Base-by-base conservation (phyloP, 2,888 invertebrate genomes). In the Pocota personata region DNA sequence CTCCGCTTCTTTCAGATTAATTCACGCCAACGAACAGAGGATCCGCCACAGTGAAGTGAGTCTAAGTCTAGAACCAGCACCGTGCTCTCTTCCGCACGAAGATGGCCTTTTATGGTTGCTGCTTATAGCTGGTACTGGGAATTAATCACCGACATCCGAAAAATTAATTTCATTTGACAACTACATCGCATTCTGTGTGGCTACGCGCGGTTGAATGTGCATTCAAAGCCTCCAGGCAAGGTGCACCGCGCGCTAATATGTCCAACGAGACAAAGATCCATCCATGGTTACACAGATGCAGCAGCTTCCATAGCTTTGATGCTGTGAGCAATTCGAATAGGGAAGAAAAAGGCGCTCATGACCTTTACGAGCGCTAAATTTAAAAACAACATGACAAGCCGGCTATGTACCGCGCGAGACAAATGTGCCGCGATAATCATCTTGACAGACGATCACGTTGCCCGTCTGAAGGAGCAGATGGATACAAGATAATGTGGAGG, bases 121-220 rank as follows among this genome's bases (percentile, higher is more conserved):
- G 6, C 32, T 19, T 5, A 30, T 24, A 2, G 19, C 50, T 64
- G 43, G 50, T 58, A 76, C 58, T 76, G 80, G 86, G 72, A 86
- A 86, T 86, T 86, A 86, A 86, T 86, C 86, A 86, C 86, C 86
- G 62, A 86, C 82, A 86, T 77, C 86, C 76, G 77, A 86, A 86
- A 86, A 86, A 86, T 86, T 86, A 86, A 86, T 86, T 86, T 86
- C 82, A 82, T 86, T 86, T 86, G 86, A 86, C 86, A 86, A 86
- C 86, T 86, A 86, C 86, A 86, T 86, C 82, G 86, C 75, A 32
- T 86, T 86, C 69, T 69, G 80, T 75, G 75, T 57, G 75, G 73
- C 79, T 52, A 69, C 10, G 83, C 24, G n/a, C 55, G 83, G 46
- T 66, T 27, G 60, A 46, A 62, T 60, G 80, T 60, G 77, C 78